Conservation (phyloP, 2,113 vertebrate species). For the Thryonomys swinderianus region DNA sequence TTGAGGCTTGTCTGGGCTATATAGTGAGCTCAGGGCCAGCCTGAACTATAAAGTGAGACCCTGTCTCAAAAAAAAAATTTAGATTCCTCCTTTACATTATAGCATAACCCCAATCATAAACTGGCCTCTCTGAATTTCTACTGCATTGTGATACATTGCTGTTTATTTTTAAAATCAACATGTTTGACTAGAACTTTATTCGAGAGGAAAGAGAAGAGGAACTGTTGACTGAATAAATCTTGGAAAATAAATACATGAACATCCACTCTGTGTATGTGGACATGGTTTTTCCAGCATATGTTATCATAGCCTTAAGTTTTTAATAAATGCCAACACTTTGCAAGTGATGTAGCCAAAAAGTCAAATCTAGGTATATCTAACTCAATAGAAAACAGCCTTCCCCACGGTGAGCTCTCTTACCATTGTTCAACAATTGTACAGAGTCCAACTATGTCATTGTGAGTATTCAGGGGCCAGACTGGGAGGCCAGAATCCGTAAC, state of each 20-base stretch:
- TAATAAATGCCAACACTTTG: background rate
- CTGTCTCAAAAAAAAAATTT: too few species aligned
- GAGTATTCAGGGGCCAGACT: background rate
- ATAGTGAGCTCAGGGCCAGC: too few species aligned
- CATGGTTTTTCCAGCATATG: background rate
- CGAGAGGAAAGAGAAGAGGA: background rate
- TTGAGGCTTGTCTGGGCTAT: too few species aligned
- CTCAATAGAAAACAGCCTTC: background rate
- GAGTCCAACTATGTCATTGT: background rate
- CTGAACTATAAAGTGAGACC: too few species aligned
- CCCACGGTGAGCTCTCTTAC: background rate
- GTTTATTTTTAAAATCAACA: constrained; percentile 44
- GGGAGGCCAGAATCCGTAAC: constrained; percentile 3
- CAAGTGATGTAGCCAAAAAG: background rate
- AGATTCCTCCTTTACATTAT: constrained; percentile 41
- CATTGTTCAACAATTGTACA: background rate
- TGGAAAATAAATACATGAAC: constrained; percentile 22
- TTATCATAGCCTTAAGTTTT: background rate
- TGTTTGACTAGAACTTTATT: background rate
- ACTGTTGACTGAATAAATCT: background rate
- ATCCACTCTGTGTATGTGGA: background rate
- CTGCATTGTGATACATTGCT: background rate
- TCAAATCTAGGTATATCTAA: background rate
- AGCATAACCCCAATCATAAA: constrained; percentile 6
- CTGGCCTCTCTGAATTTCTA: background rate